Evolutionary conservation across 2,888 invertebrate species (phyloP), one percentile per base, ranked within the genome.

Genomic region (Eristalis pertinax): DNA sequence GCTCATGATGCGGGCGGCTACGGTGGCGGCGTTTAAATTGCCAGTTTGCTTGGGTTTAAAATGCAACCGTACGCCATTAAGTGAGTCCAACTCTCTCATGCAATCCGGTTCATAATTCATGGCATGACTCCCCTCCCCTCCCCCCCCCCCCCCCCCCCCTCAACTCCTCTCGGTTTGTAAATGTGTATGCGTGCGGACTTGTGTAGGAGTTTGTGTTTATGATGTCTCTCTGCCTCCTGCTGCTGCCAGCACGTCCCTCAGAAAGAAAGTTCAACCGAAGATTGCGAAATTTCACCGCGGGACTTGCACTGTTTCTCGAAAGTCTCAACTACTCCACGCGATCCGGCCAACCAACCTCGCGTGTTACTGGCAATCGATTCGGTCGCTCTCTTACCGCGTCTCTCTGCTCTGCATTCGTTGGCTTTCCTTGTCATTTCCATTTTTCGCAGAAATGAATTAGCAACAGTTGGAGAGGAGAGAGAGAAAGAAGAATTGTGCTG

Each of bases 401-500:
- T 41, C 7, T 32, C 7, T 32, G 7, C 32, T 32, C 56, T n/a
- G 7, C 63, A 70, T 72, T 75, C 67, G 69, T 62, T 79, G 41
- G 38, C 43, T 79, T 43, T 60, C 24, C 58, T 76, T 58, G 60
- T 60, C 50, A 50, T 82, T 82, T 63, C 58, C 50, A 38, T 79
- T 67, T 81, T 69, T 73, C 70, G 50, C 83, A 72, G 50, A 50
- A 83, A 76, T 75, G 79, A 80, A 87, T 87, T 84, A 80, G 87
- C 87, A 87, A 87, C 87, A 87, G 84, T 84, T 87, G 84, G 68
- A 68, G 79, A 76, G 60, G 76, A 80, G 76, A 79, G 50, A 19
- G 50, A 50, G 19, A 50, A 8, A 19, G 50, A 1, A 13, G 13
- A n/a, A 41, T 11, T 41, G 41, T 43, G 43, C 43, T 43, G 43